Conservation (phyloP, 2,888 invertebrate genomes). For the Eremobia ochroleuca region DNA sequence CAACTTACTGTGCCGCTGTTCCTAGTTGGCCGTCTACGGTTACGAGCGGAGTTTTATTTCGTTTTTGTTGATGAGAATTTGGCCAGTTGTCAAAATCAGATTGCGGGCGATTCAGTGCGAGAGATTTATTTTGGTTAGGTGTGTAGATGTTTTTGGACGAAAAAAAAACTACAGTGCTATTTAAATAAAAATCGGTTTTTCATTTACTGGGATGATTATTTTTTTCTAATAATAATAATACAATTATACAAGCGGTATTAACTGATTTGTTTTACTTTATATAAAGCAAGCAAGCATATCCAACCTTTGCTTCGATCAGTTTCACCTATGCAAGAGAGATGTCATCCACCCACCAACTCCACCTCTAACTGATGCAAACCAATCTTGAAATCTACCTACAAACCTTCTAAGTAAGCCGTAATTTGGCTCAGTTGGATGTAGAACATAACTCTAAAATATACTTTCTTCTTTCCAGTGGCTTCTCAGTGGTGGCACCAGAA, state of each 20-base stretch:
- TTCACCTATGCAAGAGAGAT: background rate
- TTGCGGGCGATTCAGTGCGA: constrained; percentile 43
- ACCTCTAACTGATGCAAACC: background rate
- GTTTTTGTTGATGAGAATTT: constrained; percentile 61
- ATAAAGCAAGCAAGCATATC: background rate
- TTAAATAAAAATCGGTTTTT: background rate
- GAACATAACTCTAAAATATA: background rate
- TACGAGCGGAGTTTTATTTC: constrained; percentile 54
- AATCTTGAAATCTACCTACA: background rate
- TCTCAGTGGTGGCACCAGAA: constrained; percentile 93
- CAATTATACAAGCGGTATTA: background rate
- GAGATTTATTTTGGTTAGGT: constrained; percentile 53
- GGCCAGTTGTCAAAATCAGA: constrained; percentile 62
- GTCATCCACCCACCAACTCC: background rate
- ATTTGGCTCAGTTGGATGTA: background rate
- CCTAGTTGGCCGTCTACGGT: constrained; percentile 38
- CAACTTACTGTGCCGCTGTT: constrained; percentile 55
- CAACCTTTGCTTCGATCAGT: background rate
- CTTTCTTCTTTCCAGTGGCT: constrained; percentile 88
- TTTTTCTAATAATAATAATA: background rate
- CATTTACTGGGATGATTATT: background rate
- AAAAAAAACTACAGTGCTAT: background rate
- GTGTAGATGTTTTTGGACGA: constrained; percentile 17
- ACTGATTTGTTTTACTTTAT: background rate
- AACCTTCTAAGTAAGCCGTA: background rate